A percentile compares a stretch with the other conserved stretches of the same genome.
Evolutionary conservation across 2,113 vertebrate genomes (phyloP).

Genomic region (Potamarius usumacintae): DNA sequence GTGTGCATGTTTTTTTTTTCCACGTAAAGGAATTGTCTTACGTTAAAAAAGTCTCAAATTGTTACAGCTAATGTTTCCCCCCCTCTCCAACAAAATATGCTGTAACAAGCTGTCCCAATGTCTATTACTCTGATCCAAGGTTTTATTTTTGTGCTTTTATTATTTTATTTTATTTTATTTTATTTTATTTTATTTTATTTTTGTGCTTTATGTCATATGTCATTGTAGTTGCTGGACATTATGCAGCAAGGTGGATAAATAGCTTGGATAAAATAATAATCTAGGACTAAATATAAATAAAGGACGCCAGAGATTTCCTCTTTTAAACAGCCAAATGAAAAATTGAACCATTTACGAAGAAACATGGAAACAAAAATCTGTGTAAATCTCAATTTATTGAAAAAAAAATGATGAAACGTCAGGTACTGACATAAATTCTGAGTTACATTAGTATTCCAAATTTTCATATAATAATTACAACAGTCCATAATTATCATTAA

Average conservation of each 20-base stretch:
- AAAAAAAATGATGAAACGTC: background rate
- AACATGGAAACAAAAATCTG: background rate
- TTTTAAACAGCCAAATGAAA: background rate
- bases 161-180: background rate
- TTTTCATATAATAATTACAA: conserved; percentile 16
- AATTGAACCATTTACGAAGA: background rate
- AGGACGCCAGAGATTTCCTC: background rate
- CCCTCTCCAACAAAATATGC: background rate
- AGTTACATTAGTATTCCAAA: background rate
- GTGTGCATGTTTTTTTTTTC: background rate
- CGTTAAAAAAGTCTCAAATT: background rate
- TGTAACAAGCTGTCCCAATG: background rate
- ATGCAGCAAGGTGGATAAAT: background rate
- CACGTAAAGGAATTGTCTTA: background rate
- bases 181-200: background rate
- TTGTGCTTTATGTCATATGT: background rate
- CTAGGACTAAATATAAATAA: background rate
- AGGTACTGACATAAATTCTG: background rate
- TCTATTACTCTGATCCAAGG: background rate
- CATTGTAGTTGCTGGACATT: background rate
- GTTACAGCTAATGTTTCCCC: background rate
- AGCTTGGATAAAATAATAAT: background rate
- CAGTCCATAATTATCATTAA: conserved; percentile 23
- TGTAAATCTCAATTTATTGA: background rate
- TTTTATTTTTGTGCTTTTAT: background rate